A percentile compares a stretch with the other conserved stretches of the same genome.
Evolutionary conservation across 64 coral and sea anemone genomes (phyloP).

Genomic region (Stichodactyla helianthus): DNA sequence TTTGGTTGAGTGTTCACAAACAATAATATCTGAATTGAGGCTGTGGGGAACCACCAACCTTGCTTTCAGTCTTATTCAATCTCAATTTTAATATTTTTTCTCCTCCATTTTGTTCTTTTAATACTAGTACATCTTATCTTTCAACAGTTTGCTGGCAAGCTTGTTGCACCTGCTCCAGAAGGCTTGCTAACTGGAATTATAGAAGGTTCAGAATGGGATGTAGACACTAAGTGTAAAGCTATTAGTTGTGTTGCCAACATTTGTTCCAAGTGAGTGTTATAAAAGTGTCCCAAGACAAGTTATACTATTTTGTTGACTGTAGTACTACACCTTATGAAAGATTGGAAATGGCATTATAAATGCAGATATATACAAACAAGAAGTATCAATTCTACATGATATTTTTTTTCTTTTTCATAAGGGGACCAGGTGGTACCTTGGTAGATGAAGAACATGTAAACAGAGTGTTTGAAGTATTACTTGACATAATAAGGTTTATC

Average conservation of each 20-base stretch:
- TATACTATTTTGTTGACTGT: too few species aligned
- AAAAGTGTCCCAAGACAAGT: too few species aligned
- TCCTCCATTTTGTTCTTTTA: neutral
- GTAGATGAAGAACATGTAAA: neutral
- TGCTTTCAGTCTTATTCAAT: neutral
- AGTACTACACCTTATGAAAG: too few species aligned
- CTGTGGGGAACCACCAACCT: neutral
- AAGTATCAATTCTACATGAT: neutral
- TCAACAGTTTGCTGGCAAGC: neutral
- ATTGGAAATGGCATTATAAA: too few species aligned
- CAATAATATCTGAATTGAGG: too few species aligned
- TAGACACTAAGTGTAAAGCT: slow-evolving; percentile 23
- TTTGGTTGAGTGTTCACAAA: too few species aligned
- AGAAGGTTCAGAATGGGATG: slow-evolving; percentile 18
- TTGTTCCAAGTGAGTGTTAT: slow-evolving; percentile 28
- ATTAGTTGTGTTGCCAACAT: slow-evolving; percentile 48
- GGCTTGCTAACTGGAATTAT: slow-evolving; percentile 24
- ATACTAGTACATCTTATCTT: neutral
- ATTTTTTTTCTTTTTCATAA: neutral
- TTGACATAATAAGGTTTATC: neutral
- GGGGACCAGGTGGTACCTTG: neutral
- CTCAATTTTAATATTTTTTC: neutral
- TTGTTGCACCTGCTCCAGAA: neutral
- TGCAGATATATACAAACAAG: neutral
- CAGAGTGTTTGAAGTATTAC: slow-evolving; percentile 5